phyloP scores from a whole-genome alignment of 2,888 invertebrate genomes.

The Cyaniris semiargus region DNA sequence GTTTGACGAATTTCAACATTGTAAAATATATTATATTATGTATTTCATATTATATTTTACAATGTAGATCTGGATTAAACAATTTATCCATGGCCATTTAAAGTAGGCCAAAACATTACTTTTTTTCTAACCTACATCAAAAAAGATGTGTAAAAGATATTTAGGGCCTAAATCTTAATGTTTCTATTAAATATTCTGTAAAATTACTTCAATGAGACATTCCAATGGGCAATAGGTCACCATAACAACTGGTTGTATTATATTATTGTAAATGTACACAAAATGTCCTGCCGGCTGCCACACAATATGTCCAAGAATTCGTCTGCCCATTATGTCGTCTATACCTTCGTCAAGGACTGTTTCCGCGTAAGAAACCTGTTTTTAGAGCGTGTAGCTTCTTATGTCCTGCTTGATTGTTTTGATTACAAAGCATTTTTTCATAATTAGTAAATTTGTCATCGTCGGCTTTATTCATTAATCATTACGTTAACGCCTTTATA shows the following conservation, averaged over 20 bases:
- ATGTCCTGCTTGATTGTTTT: constrained; percentile 10
- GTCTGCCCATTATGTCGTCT: not conserved
- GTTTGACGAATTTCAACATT: constrained; percentile 2
- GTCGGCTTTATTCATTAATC: not conserved
- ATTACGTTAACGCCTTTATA: not conserved
- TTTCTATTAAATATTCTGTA: not conserved
- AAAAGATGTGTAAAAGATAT: not conserved
- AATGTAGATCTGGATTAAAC: not conserved
- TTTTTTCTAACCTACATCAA: not conserved
- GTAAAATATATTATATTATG: no score
- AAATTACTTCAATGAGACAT: not conserved
- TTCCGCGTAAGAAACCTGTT: constrained; percentile 9
- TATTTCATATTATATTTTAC: no score
- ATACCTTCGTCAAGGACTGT: constrained; percentile 17
- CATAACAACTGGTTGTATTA: not conserved
- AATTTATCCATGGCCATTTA: not conserved
- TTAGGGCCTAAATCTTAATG: no score
- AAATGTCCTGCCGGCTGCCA: not conserved
- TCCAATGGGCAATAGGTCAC: not conserved
- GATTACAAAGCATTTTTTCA: constrained; percentile 10
- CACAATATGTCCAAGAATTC: not conserved
- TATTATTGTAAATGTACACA: not conserved
- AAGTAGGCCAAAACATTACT: not conserved
- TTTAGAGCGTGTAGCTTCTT: not conserved
- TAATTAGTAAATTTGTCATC: not conserved